phyloP scores from a whole-genome alignment of 2,797 vertebrate genomes.

The Pipistrellus kuhlii region DNA sequence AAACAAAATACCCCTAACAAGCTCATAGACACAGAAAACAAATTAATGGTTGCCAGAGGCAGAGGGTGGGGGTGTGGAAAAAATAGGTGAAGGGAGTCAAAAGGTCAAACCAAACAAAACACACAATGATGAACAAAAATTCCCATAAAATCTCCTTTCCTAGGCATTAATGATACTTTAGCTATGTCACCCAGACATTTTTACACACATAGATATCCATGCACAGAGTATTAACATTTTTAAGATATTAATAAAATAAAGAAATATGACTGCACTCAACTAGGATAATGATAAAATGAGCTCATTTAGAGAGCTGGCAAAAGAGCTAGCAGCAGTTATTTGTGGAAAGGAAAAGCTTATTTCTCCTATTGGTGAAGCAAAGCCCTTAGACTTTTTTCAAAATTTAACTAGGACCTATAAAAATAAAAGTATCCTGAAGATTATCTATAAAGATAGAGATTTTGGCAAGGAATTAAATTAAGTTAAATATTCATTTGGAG shows the following conservation, averaged over 20 bases:
- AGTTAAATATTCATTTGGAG: not conserved
- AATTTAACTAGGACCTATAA: conserved; percentile 19
- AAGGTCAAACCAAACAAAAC: not conserved
- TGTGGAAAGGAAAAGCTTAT: conserved; percentile 26
- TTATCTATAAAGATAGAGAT: conserved; percentile 15
- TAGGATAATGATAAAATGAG: not conserved
- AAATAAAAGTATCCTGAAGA: conserved; percentile 23
- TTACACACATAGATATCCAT: not conserved
- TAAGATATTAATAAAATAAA: not conserved
- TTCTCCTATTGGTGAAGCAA: conserved; percentile 51
- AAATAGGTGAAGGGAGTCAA: not conserved
- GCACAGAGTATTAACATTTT: not conserved
- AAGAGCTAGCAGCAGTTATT: not conserved
- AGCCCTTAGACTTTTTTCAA: conserved; percentile 6
- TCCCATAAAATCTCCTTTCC: not conserved
- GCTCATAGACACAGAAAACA: not conserved
- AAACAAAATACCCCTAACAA: not conserved
- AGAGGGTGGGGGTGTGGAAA: not conserved
- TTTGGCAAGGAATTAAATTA: conserved; percentile 18
- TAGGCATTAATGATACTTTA: not conserved
- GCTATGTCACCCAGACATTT: not conserved
- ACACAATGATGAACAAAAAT: not conserved
- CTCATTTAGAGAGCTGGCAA: not conserved
- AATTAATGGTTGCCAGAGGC: not conserved
- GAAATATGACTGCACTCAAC: not conserved